phyloP scores from a whole-genome alignment of 2,888 invertebrate species.

The Oxytorus armatus region DNA sequence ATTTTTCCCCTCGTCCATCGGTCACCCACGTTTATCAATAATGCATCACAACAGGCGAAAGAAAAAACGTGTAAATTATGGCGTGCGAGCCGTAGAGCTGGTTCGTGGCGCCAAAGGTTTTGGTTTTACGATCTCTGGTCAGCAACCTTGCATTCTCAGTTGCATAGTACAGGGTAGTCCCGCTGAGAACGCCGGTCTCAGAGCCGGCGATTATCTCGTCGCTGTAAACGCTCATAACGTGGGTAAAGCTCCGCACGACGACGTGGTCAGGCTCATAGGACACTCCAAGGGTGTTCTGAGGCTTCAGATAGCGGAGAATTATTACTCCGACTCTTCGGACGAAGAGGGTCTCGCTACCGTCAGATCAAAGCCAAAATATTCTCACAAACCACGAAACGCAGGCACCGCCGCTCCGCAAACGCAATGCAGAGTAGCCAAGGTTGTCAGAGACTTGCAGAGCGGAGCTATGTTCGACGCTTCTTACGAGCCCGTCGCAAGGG shows the following conservation, averaged over 20 bases:
- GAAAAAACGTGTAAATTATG: conserved; percentile 90
- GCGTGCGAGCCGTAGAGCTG: conserved; percentile 93
- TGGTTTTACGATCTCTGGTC: conserved; percentile 99
- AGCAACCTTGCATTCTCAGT: conserved; percentile 97
- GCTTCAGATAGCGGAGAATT: conserved; percentile 94
- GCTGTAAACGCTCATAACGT: conserved; percentile 97
- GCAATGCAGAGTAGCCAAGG: conserved; percentile 85
- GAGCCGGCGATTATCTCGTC: conserved; percentile 96
- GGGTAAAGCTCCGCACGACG: conserved; percentile 96
- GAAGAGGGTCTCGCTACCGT: conserved; percentile 88
- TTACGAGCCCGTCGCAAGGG: conserved; percentile 66
- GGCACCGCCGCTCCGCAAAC: conserved; percentile 74
- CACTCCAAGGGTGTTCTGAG: conserved; percentile 93
- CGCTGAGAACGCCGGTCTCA: conserved; percentile 94
- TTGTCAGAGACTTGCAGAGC: conserved; percentile 85
- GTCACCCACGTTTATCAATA: not conserved
- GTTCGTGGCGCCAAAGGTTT: conserved; percentile 95
- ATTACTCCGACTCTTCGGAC: conserved; percentile 94
- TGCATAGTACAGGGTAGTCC: conserved; percentile 96
- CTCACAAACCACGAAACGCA: conserved; percentile 84
- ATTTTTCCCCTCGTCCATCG: too few species aligned
- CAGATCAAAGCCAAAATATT: conserved; percentile 87
- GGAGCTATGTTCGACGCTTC: conserved; percentile 85
- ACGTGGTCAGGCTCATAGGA: conserved; percentile 96
- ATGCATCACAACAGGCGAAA: conserved; percentile 88